A percentile compares a stretch with the other conserved stretches of the same genome.
Conservation (phyloP, 2,888 invertebrate genomes). For the Drosophila neotestacea region DNA sequence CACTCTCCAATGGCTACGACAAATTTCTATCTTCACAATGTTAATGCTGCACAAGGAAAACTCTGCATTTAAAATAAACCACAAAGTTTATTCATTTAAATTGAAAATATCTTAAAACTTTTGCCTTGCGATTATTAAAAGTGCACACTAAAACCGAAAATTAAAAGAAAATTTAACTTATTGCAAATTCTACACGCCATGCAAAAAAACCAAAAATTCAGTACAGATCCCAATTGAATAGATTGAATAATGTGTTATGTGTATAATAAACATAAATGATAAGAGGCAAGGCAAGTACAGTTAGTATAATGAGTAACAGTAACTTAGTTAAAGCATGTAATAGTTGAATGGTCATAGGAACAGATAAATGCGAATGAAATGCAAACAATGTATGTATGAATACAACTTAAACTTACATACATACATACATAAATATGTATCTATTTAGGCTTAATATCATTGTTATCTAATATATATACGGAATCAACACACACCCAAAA, state of each 20-base stretch:
- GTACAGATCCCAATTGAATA: constrained; percentile 47
- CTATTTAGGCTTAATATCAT: constrained; percentile 80
- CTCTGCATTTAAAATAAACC: constrained; percentile 79
- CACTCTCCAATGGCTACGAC: constrained; percentile 52
- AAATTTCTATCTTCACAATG: constrained; percentile 72
- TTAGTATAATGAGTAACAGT: constrained; percentile 71
- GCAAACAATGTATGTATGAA: constrained; percentile 69
- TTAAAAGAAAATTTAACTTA: constrained; percentile 24
- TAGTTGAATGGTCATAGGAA: constrained; percentile 66
- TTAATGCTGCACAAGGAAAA: constrained; percentile 82
- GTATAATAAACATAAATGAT: constrained; percentile 70
- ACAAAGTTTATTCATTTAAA: constrained; percentile 61
- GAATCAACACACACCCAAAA: constrained; percentile 28
- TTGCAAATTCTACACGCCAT: constrained; percentile 43
- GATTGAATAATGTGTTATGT: constrained; percentile 69
- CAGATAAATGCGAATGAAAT: constrained; percentile 57
- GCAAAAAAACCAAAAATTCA: constrained; percentile 38
- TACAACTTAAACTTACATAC: constrained; percentile 65
- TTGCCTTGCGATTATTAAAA: constrained; percentile 62
- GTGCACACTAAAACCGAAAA: constrained; percentile 18
- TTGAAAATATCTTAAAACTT: constrained; percentile 38
- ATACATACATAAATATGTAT: constrained; percentile 56
- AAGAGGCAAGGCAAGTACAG: constrained; percentile 64
- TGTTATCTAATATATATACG: constrained; percentile 77
- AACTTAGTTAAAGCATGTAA: constrained; percentile 76